Conservation (phyloP, 2,113 vertebrate species). For the Microtus richardsoni region DNA sequence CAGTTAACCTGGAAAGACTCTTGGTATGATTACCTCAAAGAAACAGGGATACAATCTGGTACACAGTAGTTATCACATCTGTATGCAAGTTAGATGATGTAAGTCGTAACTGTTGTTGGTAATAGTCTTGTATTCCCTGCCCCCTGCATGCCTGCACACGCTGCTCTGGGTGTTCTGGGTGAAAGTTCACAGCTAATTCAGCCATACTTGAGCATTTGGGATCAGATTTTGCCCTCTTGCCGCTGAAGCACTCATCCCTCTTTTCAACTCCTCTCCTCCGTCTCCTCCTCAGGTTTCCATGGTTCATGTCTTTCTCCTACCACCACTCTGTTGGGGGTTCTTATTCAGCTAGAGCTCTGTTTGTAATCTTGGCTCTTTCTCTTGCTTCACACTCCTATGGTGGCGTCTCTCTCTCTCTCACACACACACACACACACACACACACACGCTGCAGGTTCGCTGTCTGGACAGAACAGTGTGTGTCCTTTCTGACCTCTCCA, state of each 20-base stretch:
- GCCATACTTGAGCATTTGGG: background rate
- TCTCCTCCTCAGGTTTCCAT: background rate
- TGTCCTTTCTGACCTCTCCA: background rate
- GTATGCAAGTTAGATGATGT: rapidly evolving
- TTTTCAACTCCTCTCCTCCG: background rate
- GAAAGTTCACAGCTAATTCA: background rate
- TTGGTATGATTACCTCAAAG: background rate
- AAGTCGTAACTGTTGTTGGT: rapidly evolving
- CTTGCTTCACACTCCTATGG: background rate
- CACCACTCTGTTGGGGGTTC: background rate
- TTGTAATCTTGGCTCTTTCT: background rate
- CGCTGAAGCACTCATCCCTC: background rate
- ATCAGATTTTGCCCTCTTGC: background rate
- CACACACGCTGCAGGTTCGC: background rate
- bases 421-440: too few relatives aligned
- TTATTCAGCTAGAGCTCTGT: background rate
- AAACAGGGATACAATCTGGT: too few relatives aligned
- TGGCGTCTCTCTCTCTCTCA: background rate
- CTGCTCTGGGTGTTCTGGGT: background rate
- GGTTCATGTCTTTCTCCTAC: background rate
- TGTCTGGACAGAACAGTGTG: background rate
- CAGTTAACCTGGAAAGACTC: background rate
- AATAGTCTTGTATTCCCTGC: too few relatives aligned
- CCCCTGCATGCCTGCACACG: background rate
- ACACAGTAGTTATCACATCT: background rate